Percentiles rank a stretch among this genome's conserved stretches.
These are phyloP conservation scores for Lasiurus borealis DNA, from an alignment of 2,113 vertebrate genomes.

Conservation along the genomic window DNA sequence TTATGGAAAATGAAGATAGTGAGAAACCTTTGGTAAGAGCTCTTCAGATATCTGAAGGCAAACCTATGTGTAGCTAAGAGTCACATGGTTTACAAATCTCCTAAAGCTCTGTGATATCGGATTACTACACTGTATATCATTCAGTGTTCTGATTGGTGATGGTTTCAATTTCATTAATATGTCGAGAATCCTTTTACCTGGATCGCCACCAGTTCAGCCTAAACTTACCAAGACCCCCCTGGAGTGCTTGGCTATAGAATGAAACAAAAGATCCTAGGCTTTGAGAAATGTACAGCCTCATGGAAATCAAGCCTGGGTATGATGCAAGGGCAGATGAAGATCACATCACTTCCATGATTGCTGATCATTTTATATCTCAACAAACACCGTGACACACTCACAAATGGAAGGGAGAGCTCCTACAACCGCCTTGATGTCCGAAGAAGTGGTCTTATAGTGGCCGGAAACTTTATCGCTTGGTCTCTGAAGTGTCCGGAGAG, in stretches of 20 bases:
- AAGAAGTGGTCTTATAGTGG: conserved; percentile 88
- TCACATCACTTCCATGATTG: neutral
- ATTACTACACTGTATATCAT: neutral
- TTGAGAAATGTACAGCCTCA: neutral
- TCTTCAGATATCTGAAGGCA: neutral
- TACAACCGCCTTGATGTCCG: conserved; percentile 86
- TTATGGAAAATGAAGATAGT: neutral
- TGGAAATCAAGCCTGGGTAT: neutral
- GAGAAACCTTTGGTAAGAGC: neutral
- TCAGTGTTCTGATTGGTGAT: neutral
- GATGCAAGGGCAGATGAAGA: neutral
- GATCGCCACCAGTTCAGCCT: neutral
- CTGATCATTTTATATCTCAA: neutral
- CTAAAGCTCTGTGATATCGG: neutral
- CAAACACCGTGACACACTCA: conserved; percentile 80
- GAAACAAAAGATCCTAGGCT: neutral
- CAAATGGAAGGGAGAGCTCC: conserved; percentile 79
- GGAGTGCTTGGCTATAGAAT: neutral
- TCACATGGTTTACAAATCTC: neutral
- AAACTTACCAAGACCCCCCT: neutral
- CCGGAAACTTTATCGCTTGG: conserved; percentile 72
- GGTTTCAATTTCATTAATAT: neutral
- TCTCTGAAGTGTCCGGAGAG: conserved; percentile 82
- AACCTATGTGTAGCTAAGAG: neutral
- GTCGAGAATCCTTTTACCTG: neutral